These are phyloP conservation scores for Ectobius pallidus DNA, from an alignment of 2,888 invertebrate genomes.

Conservation along the genomic window DNA sequence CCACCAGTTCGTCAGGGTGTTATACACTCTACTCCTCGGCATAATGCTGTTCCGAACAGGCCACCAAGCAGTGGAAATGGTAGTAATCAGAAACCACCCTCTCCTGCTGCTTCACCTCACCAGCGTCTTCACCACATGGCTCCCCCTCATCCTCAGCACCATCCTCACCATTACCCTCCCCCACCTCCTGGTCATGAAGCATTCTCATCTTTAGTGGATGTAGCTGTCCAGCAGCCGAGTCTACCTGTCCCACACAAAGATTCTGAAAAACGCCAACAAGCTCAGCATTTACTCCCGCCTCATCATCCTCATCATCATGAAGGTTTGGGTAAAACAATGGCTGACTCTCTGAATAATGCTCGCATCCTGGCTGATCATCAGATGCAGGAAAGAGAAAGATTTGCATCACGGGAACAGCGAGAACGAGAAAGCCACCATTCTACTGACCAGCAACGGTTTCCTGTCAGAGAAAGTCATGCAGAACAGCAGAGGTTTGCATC, in stretches of 20 bases:
- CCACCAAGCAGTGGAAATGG: conserved; percentile 44
- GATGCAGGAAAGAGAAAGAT: conserved; percentile 49
- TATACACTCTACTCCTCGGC: conserved; percentile 65
- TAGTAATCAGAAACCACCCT: conserved; percentile 40
- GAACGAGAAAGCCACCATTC: conserved; percentile 45
- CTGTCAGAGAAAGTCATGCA: conserved; percentile 48
- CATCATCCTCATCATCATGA: conserved; percentile 53
- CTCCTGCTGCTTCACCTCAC: conserved; percentile 39
- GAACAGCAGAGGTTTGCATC: conserved; percentile 49
- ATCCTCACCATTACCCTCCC: conserved; percentile 57
- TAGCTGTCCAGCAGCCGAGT: conserved; percentile 89
- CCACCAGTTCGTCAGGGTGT: conserved; percentile 70
- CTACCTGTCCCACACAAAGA: conserved; percentile 73
- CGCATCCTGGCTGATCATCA: conserved; percentile 41
- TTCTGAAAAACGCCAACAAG: conserved; percentile 49
- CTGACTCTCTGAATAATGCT: conserved; percentile 47
- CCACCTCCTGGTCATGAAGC: conserved; percentile 75
- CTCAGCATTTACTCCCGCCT: conserved; percentile 42
- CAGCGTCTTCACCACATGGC: conserved; percentile 46
- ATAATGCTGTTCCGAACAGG: conserved; percentile 62
- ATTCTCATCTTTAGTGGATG: conserved; percentile 85
- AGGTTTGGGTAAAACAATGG: conserved; percentile 62
- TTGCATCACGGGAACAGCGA: conserved; percentile 44
- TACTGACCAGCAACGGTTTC: conserved; percentile 31
- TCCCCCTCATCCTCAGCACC: conserved; percentile 59